Conservation (phyloP, 2,888 invertebrate species). For the Cryptocephalus moraei region DNA sequence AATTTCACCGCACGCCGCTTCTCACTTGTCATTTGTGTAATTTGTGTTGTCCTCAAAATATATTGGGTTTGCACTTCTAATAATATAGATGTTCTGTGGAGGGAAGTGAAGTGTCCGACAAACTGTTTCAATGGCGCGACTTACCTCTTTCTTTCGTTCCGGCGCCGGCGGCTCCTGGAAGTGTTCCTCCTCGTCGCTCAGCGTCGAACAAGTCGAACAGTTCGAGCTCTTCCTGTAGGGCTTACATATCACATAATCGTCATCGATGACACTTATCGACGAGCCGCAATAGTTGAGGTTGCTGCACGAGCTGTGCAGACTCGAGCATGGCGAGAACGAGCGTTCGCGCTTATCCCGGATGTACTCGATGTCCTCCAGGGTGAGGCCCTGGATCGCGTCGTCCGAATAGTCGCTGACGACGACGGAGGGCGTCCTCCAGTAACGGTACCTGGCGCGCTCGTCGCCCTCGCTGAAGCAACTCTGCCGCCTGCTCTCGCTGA, state of each 20-base stretch:
- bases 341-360: slow-evolving; percentile 40
- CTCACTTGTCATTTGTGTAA: too few relatives aligned
- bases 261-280: slow-evolving; percentile 45
- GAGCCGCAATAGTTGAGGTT: slow-evolving; percentile 49
- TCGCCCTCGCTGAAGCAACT: slow-evolving; percentile 38
- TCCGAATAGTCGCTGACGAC: slow-evolving; percentile 83
- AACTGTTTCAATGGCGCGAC: background rate
- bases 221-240: slow-evolving; percentile 59
- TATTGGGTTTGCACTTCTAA: too few relatives aligned
- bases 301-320: slow-evolving; percentile 48
- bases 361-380: slow-evolving; percentile 50
- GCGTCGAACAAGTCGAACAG: slow-evolving; percentile 64
- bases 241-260: slow-evolving; percentile 43
- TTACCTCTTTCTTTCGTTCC: background rate
- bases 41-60: too few relatives aligned
- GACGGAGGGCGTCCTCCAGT: slow-evolving; percentile 74
- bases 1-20: too few relatives aligned
- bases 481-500: slow-evolving; percentile 36
- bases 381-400: slow-evolving; percentile 48
- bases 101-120: too few relatives aligned
- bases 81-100: too few relatives aligned
- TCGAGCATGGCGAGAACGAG: slow-evolving; percentile 44
- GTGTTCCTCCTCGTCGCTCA: slow-evolving; percentile 59
- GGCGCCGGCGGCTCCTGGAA: background rate
- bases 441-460: slow-evolving; percentile 41